These are phyloP conservation scores for Clarias batrachus DNA, from an alignment of 2,113 vertebrate species.

Conservation along the genomic window DNA sequence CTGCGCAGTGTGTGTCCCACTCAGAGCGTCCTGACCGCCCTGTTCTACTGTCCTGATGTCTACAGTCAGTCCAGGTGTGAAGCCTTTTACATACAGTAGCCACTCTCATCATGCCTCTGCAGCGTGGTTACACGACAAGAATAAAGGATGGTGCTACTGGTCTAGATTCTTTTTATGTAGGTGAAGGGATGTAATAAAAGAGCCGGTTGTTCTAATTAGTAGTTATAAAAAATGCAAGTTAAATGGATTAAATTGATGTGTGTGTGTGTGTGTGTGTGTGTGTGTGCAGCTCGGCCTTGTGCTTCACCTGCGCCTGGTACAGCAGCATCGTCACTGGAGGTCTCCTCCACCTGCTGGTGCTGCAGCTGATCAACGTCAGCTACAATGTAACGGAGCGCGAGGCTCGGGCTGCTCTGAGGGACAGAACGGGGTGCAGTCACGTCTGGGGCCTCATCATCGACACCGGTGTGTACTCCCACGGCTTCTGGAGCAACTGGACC, in stretches of 20 bases:
- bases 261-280: slow-evolving; percentile 25
- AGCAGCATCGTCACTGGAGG: slow-evolving; percentile 85
- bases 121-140: background rate
- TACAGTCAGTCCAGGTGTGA: slow-evolving; percentile 89
- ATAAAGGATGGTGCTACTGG: background rate
- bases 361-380: slow-evolving; percentile 92
- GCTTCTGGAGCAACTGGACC: slow-evolving; percentile 85
- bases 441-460: slow-evolving; percentile 88
- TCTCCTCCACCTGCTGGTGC: slow-evolving; percentile 86
- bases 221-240: too few species aligned
- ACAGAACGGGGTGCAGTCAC: slow-evolving; percentile 77
- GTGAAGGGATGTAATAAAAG: background rate
- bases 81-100: background rate
- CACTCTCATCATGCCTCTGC: background rate
- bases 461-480: slow-evolving; percentile 81
- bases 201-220: background rate
- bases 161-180: background rate
- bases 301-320: slow-evolving; percentile 97
- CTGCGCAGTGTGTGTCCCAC: slow-evolving; percentile 82
- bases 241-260: background rate
- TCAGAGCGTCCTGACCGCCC: slow-evolving; percentile 74
- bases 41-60: slow-evolving; percentile 92
- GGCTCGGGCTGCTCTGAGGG: slow-evolving; percentile 81
- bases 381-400: slow-evolving; percentile 93
- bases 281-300: slow-evolving; percentile 81